A percentile compares a stretch with the other conserved stretches of the same genome.
phyloP scores from a whole-genome alignment of 2,888 invertebrate genomes.

The Drosophila tanythrix region DNA sequence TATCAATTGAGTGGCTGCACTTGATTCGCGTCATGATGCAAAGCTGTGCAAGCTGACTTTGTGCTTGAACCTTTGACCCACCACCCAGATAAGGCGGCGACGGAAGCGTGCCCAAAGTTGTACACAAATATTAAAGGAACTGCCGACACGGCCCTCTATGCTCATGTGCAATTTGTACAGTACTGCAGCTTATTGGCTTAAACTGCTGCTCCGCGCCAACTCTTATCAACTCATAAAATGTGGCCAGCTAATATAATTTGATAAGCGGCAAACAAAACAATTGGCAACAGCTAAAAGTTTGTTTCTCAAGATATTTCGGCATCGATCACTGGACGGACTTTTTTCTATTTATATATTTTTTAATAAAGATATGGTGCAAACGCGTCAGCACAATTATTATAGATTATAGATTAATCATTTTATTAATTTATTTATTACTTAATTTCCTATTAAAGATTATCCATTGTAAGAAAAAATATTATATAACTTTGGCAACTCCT shows the following conservation, averaged over 20 bases:
- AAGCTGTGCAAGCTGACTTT: not conserved
- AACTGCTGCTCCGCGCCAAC: conserved; percentile 41
- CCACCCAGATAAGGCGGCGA: conserved; percentile 25
- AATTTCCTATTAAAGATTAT: not conserved
- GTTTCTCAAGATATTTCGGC: conserved; percentile 6
- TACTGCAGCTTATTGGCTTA: conserved; percentile 50
- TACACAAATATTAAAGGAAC: conserved; percentile 55
- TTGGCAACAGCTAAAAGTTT: conserved; percentile 61
- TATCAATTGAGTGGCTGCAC: conserved; percentile 49
- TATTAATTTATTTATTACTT: not conserved
- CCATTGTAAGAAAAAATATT: not conserved
- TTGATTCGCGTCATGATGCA: conserved; percentile 18
- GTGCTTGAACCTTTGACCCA: conserved; percentile 50
- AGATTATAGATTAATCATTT: not conserved
- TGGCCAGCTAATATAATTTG: conserved; percentile 44
- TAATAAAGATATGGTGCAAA: not conserved
- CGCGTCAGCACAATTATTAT: not conserved
- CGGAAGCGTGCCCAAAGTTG: conserved; percentile 48
- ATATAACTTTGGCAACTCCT: not conserved
- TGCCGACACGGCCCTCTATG: conserved; percentile 33
- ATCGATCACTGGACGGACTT: conserved; percentile 28
- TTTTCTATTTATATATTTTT: not conserved
- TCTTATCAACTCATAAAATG: conserved; percentile 66
- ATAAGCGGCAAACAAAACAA: conserved; percentile 53
- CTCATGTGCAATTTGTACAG: not conserved